A percentile compares a stretch with the other conserved stretches of the same genome.
These are phyloP conservation scores for Microchrysa polita DNA, from an alignment of 2,888 invertebrate genomes.

Conservation along the genomic window DNA sequence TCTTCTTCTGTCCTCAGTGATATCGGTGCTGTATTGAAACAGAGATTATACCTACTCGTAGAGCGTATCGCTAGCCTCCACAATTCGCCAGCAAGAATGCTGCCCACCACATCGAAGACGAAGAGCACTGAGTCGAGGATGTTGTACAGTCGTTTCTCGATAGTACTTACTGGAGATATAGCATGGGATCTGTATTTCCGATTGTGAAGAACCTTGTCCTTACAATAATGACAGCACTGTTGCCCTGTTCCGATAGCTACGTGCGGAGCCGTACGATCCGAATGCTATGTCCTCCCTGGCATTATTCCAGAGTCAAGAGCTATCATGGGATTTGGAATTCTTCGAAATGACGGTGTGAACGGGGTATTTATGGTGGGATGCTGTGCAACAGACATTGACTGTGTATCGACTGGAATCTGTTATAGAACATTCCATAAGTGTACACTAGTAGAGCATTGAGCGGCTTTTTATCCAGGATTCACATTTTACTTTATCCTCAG, in stretches of 20 bases:
- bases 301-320: background rate
- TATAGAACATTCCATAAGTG: too few species aligned
- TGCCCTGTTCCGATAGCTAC: slow-evolving; percentile 9
- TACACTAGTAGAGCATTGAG: too few species aligned
- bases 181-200: slow-evolving; percentile 9
- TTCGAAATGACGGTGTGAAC: too few species aligned
- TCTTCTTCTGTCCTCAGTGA: background rate
- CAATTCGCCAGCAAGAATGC: background rate
- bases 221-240: slow-evolving; percentile 20
- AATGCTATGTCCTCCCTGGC: background rate
- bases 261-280: background rate
- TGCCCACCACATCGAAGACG: background rate
- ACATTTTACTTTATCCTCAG: too few species aligned
- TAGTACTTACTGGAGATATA: slow-evolving; percentile 1
- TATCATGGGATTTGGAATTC: background rate
- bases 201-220: background rate
- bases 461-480: too few species aligned
- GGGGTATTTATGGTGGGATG: too few species aligned
- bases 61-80: background rate
- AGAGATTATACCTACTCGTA: background rate
- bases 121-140: background rate
- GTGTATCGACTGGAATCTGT: too few species aligned
- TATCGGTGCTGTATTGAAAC: background rate
- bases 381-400: too few species aligned
- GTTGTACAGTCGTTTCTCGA: slow-evolving; percentile 12